Evolutionary conservation across 2,888 invertebrate species (phyloP), one percentile per base, ranked within the genome.

Genomic region (Lasius fuliginosus): DNA sequence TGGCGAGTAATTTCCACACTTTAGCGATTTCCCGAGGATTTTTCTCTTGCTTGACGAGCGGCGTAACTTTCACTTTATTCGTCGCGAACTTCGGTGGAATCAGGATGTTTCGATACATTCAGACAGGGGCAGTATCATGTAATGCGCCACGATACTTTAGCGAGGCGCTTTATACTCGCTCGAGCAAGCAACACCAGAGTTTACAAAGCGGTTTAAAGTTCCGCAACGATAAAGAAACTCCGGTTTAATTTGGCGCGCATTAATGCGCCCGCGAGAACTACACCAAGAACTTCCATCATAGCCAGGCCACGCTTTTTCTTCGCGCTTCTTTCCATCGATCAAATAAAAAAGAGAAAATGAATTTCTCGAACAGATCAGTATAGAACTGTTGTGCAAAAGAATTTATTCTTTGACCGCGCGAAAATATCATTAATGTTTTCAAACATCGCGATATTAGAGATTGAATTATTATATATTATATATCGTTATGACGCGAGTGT

Each of bases 141-240:
- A 85, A 85, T 83, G 64, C 76, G 68, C 62, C 74, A 83, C 84
- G 56, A 90, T 89, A 89, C 86, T 88, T 90, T 84, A 46, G 67
- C 82, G 74, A 83, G 69, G 75, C 77, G 83, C 86, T 88, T 87
- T 86, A 87, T 88, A 87, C 77, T 83, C 82, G 84, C 82, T 68
- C 86, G 86, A 83, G 83, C 87, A 82, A 85, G 85, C 75, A 77
- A 84, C 56, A 81, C 67, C 77, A 85, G 89, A 91, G 88, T 91
- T 91, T 88, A 90, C 89, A 91, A 90, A 91, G 90, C 87, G 91
- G 90, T 91, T 90, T 90, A 90, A 90, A 90, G 85, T 90, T 90
- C 79, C 85, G 82, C 75, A 73, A 60, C 85, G 85, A 73, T 75
- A 84, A 89, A 90, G 87, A 87, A 90, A 87, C 86, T 90, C 84